Percentiles rank a stretch among this genome's conserved stretches.
Evolutionary conservation across 2,797 vertebrate species (phyloP).

Genomic region (Falco concolor): DNA sequence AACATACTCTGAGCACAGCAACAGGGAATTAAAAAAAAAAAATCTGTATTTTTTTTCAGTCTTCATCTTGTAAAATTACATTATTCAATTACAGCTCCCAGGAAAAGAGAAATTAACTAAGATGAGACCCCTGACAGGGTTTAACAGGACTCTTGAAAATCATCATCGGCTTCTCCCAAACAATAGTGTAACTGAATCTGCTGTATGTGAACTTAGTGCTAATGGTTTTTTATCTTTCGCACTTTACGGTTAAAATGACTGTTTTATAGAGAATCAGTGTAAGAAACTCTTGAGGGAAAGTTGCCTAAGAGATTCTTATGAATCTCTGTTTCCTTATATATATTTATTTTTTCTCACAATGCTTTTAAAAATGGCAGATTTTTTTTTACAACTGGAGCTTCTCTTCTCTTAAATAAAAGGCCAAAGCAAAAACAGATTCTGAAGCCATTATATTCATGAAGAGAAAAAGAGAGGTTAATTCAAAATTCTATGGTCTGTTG

Average conservation of each 20-base stretch:
- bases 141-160: not conserved
- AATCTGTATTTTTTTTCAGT: not conserved
- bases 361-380: not conserved
- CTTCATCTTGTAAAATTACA: not conserved
- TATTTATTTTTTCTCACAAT: not conserved
- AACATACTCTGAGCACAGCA: not conserved
- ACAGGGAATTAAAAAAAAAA: not conserved
- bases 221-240: conserved; percentile 19
- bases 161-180: not conserved
- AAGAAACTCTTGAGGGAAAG: not conserved
- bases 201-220: not conserved
- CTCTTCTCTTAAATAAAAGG: conserved; percentile 14
- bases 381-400: not conserved
- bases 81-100: not conserved
- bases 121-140: not conserved
- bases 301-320: not conserved
- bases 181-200: not conserved
- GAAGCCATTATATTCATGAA: conserved; percentile 54
- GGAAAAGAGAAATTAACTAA: not conserved
- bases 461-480: conserved; percentile 71
- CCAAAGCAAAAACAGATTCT: conserved; percentile 40
- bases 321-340: conserved; percentile 14
- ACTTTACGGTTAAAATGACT: not conserved
- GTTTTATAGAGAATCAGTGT: conserved; percentile 6
- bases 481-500: conserved; percentile 68